Base-by-base conservation (phyloP, 2,888 invertebrate species). In the Rhaphigaster nebulosa region DNA sequence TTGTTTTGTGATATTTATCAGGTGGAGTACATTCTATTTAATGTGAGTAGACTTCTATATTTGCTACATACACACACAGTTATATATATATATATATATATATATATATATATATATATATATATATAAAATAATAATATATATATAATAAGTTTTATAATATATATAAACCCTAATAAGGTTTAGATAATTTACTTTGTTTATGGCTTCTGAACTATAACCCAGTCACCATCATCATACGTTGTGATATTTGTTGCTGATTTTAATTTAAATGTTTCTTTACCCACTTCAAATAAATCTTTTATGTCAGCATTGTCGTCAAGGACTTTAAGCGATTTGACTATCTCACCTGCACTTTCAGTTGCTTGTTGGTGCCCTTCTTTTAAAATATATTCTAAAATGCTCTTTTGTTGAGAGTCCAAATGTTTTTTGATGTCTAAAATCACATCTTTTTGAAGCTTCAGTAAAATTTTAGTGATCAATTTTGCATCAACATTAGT, bases 371-470 rank as follows among this genome's bases (percentile, higher is more conserved):
- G 20, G 4, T 41, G 41, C 12, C 80, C 29, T 41, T 80, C 38
- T 23, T 41, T 80, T 41, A 80, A 80, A 80, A 80, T 80, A 26
- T 80, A 80, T 80, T 80, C 80, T 26, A 80, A 41, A 41, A 80
- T 41, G 41, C 10, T 80, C 13, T 80, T 80, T 41, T 80, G 80
- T 10, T 41, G 80, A 80, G 80, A 80, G 20, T 80, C 41, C 41
- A 80, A 41, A 26, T 80, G 80, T 8, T 80, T 80, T 10, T 20
- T 80, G 5, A 80, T 41, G 18, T 80, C 80, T 41, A 41, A 38
- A 29, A 80, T 80, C 20, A 80, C 41, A 87, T 87, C 52, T 54
- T 87, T 87, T 50, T 87, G 87, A 50, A 87, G 52, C 45, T 87
- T 54, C 18, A 54, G 0, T 54, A 87, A 50, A 41, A 87, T 87